Base-by-base conservation (phyloP, 1,140 invertebrate genomes). In the Tetramorium alpestre region DNA sequence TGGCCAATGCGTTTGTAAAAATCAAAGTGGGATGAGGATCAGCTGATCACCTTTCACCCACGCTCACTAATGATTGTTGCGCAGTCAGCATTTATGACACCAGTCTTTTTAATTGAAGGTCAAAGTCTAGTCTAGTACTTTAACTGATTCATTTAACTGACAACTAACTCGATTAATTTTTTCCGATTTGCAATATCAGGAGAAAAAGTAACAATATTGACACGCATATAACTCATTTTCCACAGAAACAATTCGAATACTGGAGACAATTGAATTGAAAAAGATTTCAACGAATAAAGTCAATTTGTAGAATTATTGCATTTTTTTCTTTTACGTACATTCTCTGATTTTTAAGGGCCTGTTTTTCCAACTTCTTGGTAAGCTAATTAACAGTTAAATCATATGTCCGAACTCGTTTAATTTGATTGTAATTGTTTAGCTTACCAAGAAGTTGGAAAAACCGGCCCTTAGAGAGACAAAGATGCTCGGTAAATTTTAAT, bases 31-130 rank as follows among this genome's bases (percentile, higher is more conserved):
- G 0, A 58, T 11, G 51, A 58, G 11, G 28, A 72, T 86, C 76
- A 89, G 84, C 77, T 82, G 76, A 87, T 89, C 64, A 67, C 47
- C 70, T 86, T 86, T 88, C 87, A 80, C 75, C 60, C 41, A 75
- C 67, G 18, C 64, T 80, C 16, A 51, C 18, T 10, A 47, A 47
- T 58, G 51, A 47, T 11, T 13, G 4, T 67, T 69, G 47, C 47
- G 22, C n/a, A 54, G n/a, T 69, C 33, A 69, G n/a, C n/a, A 25
- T 8, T 28, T 76, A 49, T 6, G n/a, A 7, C 33, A 22, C 22
- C 28, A 80, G 5, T 56, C n/a, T 8, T 80, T 69, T 69, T 80
- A 67, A 80, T 69, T n/a, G 33, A 41, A 75, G 38, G 33, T 81
- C 33, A 70, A 8, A 51, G 13, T 80, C 72, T 54, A 38, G 18